Evolutionary conservation across 1,140 invertebrate species (phyloP), one percentile per base, ranked within the genome.

Genomic region (Ditylenchus dipsaci): DNA sequence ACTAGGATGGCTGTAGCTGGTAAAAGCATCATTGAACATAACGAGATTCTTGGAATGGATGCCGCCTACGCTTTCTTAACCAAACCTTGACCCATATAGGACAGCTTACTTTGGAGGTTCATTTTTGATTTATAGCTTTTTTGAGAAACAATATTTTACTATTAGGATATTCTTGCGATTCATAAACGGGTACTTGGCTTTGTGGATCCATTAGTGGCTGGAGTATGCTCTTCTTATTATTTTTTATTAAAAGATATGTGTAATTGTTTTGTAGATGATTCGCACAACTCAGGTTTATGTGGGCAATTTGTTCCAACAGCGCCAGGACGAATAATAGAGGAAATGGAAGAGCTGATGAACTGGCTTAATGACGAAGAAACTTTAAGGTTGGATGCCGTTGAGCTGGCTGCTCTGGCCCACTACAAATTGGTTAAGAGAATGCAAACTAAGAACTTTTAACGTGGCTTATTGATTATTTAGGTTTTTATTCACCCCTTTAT

Each of bases 31-130:
- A 87, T 92, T 69, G 94, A 97, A 82, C 94, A 97, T 81, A 96
- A 96, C 87, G 95, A 97, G 86, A 91, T 95, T 78, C 84, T 94
- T 29, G 91, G 92, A 63, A 74, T 97, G 80, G 93, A 97, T 85
- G 88, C 91, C 29, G 95, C 95, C 89, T 97, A 87, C 92, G 93
- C 78, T 97, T 90, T 83, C 90, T 97, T 13, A 97, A 97, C 84
- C 89, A 89, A n/a, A 92, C 90, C 67, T 86, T 95, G 53, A 86
- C 94, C 17, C 76, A 82, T 62, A 78, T 68, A 47, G 75, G 63
- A 26, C 66, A 63, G 43, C 67, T 79, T n/a, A 77, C 62, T 30
- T 30, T 78, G 29, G 70, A 79, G 15, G 76, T 78, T 3, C n/a
- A 21, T 61, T 61, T 21, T 21, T 26, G 3, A 26, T 61, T 21